Base-by-base conservation (phyloP, 2,113 vertebrate genomes). In the Argyrosomus japonicus region DNA sequence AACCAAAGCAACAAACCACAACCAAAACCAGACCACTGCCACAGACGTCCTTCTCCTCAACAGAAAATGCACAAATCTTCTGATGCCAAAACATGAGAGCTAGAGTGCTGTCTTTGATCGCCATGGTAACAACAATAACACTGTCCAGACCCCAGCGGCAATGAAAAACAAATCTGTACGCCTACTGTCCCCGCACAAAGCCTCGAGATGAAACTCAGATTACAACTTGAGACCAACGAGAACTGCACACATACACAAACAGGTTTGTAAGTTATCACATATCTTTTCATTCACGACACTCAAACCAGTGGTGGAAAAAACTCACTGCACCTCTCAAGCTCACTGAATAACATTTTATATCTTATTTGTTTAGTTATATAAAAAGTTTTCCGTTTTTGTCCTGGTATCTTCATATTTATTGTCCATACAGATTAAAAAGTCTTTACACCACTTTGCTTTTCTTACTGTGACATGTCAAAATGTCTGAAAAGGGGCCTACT, bases 51-150 rank as follows among this genome's bases (percentile, higher is more conserved):
- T 36, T 53, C 32, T 6, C 50, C 14, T 4, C 17, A 4, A 74
- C 18, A 56, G 21, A 61, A 77, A 60, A 32, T 10, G 12, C 40
- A 58, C 29, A 51, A 13, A 70, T 65, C 57, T 18, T 43, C 29
- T 29, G 32, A 75, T 29, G 43, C 15, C 56, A 80, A 83, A 75
- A 54, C 21, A 70, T 29, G 60, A 47, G 25, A 32, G 45, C 12
- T 79, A 77, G 72, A 72, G 5, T 27, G 63, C 78, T 50, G 50
- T 65, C 77, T 19, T 63, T 45, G 12, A 43, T 87, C 45, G 7
- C 84, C 77, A 85, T 85, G 73, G 79, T 36, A 90, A 92, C 88
- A 69, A 60, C 77, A 74, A 67, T 40, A 74, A 68, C 50, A 21
- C 25, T 45, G 11, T 43, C 58, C 51, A 79, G 70, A 81, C 25